Base-by-base conservation (phyloP, 2,797 vertebrate species). In the Sphaeramia orbicularis region DNA sequence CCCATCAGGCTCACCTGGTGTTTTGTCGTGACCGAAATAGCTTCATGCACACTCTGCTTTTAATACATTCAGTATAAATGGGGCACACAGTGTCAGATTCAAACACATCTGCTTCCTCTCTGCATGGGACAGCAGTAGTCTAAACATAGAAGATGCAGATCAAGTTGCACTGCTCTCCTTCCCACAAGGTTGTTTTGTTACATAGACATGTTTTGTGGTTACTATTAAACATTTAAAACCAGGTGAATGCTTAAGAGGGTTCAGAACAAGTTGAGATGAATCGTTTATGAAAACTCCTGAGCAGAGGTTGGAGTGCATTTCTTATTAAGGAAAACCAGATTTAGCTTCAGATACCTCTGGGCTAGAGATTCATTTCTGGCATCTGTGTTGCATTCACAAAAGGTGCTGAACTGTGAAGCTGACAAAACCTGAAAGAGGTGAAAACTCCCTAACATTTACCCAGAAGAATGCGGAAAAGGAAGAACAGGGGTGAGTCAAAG, bases 11-110 rank as follows among this genome's bases (percentile, higher is more conserved):
- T 79, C 83, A 84, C 76, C 84, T 85, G 76, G 66, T 85, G 77
- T 78, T 79, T 76, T 64, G 50, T 71, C 1, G 10, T 36, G 65
- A 78, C 83, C 67, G 65, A 89, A 91, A 88, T 87, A 90, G 86
- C 85, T 70, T 49, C 60, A 9, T 65, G 45, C 43, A 32, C 57
- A 36, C 74, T 76, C 44, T 43, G 47, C 41, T 76, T 74, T 74
- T 76, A 72, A 69, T 67, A 59, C 52, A n/a, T 78, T 71, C 62
- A 24, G 60, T 68, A 53, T 45, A 89, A 92, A 82, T 80, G 60
- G 83, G 78, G 50, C 76, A 69, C 40, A 19, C 57, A 4, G 68
- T 70, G 66, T 83, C 78, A 75, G 45, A 66, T 65, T 43, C 58
- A 57, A 60, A 76, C 67, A 35, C 66, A 71, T 76, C 64, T 76